phyloP scores from a whole-genome alignment of 2,888 invertebrate species.

The Philereme transversata region DNA sequence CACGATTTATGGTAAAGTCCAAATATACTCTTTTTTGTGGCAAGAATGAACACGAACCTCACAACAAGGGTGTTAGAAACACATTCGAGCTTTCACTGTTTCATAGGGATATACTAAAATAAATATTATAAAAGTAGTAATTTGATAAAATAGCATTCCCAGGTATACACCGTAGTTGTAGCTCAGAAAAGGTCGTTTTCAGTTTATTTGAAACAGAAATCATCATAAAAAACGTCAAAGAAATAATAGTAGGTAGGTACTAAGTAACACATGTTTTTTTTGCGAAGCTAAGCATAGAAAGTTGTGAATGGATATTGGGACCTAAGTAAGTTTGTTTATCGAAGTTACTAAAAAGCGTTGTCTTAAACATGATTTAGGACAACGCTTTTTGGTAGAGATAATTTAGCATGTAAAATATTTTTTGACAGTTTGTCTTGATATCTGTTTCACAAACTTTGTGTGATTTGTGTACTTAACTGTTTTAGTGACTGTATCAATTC shows the following conservation, averaged over 20 bases:
- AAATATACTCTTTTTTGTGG: conserved; percentile 17
- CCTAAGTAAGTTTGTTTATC: conserved; percentile 52
- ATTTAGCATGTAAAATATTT: conserved; percentile 11
- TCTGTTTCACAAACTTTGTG: conserved; percentile 33
- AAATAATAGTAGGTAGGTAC: neutral
- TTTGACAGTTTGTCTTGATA: conserved; percentile 35
- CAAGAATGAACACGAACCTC: conserved; percentile 51
- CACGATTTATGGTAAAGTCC: conserved; percentile 1
- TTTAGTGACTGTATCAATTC: conserved; percentile 69
- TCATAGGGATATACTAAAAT: conserved; percentile 22
- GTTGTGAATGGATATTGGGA: conserved; percentile 62
- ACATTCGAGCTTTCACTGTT: conserved; percentile 74
- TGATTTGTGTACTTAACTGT: conserved; percentile 43
- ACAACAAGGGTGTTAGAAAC: conserved; percentile 74
- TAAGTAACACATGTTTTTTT: conserved; percentile 1
- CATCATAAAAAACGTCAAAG: neutral
- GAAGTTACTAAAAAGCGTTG: conserved; percentile 2
- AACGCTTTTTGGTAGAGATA: neutral
- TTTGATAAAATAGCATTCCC: conserved; percentile 9
- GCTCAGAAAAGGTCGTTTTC: conserved; percentile 5
- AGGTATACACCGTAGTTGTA: conserved; percentile 13
- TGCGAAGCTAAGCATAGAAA: conserved; percentile 28
- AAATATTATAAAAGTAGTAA: conserved; percentile 21
- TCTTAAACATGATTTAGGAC: neutral
- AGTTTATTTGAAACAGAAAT: neutral